Conservation (phyloP, 53 echinoderm and acorn worm species). For the Echinometra lucunter region DNA sequence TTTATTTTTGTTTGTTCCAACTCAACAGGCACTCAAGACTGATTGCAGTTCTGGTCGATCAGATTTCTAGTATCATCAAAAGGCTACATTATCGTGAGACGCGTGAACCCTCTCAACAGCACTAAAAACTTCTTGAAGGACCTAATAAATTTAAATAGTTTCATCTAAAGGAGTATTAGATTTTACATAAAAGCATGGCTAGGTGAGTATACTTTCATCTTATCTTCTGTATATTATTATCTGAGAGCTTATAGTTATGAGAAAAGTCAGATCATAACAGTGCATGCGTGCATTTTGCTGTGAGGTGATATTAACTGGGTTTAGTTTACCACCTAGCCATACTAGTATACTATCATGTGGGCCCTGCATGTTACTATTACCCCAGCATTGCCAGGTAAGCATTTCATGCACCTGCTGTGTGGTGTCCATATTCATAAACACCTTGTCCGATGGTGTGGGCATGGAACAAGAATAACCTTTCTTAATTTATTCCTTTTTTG, state of each 20-base stretch:
- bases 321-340: too few relatives aligned
- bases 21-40: neutral
- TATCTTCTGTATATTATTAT: neutral
- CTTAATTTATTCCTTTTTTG: too few relatives aligned
- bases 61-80: neutral
- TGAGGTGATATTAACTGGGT: too few relatives aligned
- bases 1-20: neutral
- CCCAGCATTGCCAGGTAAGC: too few relatives aligned
- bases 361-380: too few relatives aligned
- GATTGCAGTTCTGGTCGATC: neutral
- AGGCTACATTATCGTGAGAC: neutral
- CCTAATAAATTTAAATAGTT: neutral
- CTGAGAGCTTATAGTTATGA: neutral
- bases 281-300: neutral
- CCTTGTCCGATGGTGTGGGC: too few relatives aligned
- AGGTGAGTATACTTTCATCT: neutral
- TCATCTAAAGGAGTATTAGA: neutral
- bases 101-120: neutral
- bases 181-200: neutral
- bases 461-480: too few relatives aligned
- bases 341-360: too few relatives aligned
- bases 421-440: too few relatives aligned
- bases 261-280: neutral
- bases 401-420: too few relatives aligned
- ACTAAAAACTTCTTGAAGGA: neutral